Evolutionary conservation across 2,113 vertebrate species (phyloP).

Genomic region (Chroicocephalus ridibundus): DNA sequence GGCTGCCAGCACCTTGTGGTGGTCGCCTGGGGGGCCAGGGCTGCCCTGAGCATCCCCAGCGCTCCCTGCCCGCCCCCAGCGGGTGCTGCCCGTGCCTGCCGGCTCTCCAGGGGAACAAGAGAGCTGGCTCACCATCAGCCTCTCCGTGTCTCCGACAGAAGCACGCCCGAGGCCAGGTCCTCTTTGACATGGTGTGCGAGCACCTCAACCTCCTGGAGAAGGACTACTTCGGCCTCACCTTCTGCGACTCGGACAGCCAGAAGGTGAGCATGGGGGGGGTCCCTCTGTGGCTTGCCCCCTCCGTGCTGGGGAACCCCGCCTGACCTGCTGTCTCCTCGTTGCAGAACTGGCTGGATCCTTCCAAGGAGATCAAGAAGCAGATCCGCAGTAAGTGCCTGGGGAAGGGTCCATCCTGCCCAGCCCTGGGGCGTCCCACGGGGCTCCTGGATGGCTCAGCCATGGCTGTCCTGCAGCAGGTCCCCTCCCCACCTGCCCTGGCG

Average conservation of each 20-base stretch:
- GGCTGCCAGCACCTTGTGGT: background rate
- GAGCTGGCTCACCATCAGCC: background rate
- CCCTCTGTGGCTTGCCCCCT: background rate
- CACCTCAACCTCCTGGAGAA: constrained; percentile 98
- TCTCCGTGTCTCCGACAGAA: constrained; percentile 77
- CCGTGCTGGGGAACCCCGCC: background rate
- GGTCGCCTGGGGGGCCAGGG: background rate
- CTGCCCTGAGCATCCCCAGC: background rate
- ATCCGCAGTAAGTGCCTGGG: constrained; percentile 89
- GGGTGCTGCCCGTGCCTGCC: background rate
- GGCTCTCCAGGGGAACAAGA: background rate
- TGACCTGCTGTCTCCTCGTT: constrained; percentile 56
- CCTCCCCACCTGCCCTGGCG: background rate
- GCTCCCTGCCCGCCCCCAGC: background rate
- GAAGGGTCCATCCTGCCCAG: background rate
- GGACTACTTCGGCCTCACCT: constrained; percentile 95
- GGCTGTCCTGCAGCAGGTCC: background rate
- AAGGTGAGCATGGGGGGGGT: constrained; percentile 80
- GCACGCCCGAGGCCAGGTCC: constrained; percentile 89
- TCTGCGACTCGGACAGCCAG: constrained; percentile 92
- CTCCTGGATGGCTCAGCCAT: background rate
- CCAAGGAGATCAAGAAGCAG: constrained; percentile 99
- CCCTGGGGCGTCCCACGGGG: rapidly evolving
- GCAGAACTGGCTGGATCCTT: constrained; percentile 96
- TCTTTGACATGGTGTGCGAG: constrained; percentile 92